Percentiles rank a stretch among this genome's conserved stretches.
phyloP scores from a whole-genome alignment of 2,113 vertebrate species.

The Datnioides undecimradiatus region DNA sequence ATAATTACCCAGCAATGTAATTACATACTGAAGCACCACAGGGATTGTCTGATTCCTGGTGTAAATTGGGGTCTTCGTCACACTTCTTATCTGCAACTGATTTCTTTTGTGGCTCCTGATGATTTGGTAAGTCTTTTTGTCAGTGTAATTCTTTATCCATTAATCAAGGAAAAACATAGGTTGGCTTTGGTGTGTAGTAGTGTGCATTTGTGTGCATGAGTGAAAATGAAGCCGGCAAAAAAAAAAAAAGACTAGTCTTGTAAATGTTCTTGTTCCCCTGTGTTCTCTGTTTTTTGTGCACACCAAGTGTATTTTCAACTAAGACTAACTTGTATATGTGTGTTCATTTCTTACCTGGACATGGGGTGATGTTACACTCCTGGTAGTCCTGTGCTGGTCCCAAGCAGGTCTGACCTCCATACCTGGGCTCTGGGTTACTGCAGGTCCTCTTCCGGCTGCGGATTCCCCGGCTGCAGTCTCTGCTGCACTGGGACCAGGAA shows the following conservation, averaged over 20 bases:
- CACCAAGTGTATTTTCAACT: background rate
- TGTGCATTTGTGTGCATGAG: conserved; percentile 26
- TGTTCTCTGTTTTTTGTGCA: background rate
- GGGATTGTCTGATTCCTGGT: conserved; percentile 78
- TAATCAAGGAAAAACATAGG: conserved; percentile 44
- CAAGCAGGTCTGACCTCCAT: conserved; percentile 91
- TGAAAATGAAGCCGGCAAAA: conserved; percentile 15
- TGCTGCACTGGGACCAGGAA: conserved; percentile 95
- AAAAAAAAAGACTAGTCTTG: too few relatives aligned
- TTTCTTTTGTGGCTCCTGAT: conserved; percentile 69
- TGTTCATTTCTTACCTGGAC: conserved; percentile 87
- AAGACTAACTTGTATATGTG: too few relatives aligned
- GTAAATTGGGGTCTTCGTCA: conserved; percentile 78
- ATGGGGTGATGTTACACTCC: conserved; percentile 96
- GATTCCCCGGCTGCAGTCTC: conserved; percentile 94
- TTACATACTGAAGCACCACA: conserved; percentile 76
- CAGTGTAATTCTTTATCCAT: conserved; percentile 44
- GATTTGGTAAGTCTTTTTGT: conserved; percentile 58
- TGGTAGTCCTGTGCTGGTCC: conserved; percentile 94
- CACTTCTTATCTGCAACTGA: conserved; percentile 67
- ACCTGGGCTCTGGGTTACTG: conserved; percentile 93
- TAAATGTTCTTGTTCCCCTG: conserved; percentile 7
- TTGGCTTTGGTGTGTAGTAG: background rate
- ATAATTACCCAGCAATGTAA: conserved; percentile 84
- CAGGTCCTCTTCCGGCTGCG: conserved; percentile 93